Conservation (phyloP, 30 jellyfish, hydroid and myxozoan species). For the Aurelia coerulea region DNA sequence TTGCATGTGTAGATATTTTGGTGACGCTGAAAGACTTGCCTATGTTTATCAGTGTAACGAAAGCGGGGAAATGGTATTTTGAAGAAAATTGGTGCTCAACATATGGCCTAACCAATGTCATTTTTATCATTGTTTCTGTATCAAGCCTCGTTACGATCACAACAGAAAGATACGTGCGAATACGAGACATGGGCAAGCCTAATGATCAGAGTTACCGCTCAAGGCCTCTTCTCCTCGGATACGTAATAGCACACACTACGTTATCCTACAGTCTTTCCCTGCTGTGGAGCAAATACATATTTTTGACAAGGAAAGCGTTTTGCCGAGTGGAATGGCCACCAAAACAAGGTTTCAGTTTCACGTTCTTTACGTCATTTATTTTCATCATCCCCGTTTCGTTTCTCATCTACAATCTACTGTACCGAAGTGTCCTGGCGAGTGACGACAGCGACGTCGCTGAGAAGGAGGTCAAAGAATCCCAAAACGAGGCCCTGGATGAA, state of each 20-base stretch:
- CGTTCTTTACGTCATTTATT: slow-evolving; percentile 84
- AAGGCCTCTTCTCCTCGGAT: slow-evolving; percentile 90
- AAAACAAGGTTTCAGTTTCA: slow-evolving; percentile 84
- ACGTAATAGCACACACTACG: slow-evolving; percentile 96
- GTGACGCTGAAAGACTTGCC: slow-evolving; percentile 93
- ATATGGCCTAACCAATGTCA: slow-evolving; percentile 90
- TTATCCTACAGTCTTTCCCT: slow-evolving; percentile 92
- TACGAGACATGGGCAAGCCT: slow-evolving; percentile 64
- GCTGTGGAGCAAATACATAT: slow-evolving; percentile 94
- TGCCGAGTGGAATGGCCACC: slow-evolving; percentile 99
- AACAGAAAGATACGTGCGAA: slow-evolving; percentile 81
- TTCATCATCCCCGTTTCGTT: slow-evolving; percentile 90
- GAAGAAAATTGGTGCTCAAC: slow-evolving; percentile 94
- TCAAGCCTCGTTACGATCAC: slow-evolving; percentile 91
- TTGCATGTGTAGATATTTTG: slow-evolving; percentile 94
- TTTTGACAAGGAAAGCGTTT: slow-evolving; percentile 89
- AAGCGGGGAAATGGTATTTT: slow-evolving; percentile 87
- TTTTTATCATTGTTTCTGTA: slow-evolving; percentile 91
- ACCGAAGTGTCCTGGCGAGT: slow-evolving; percentile 54
- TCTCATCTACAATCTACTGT: slow-evolving; percentile 84
- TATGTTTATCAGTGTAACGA: slow-evolving; percentile 65
- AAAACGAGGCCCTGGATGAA: slow-evolving; percentile 29
- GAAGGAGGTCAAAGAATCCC: slow-evolving; percentile 9
- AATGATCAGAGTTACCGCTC: slow-evolving; percentile 30
- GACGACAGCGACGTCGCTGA: slow-evolving; percentile 19